Evolutionary conservation across 2,888 invertebrate genomes (phyloP).

Genomic region (Mamestra brassicae): DNA sequence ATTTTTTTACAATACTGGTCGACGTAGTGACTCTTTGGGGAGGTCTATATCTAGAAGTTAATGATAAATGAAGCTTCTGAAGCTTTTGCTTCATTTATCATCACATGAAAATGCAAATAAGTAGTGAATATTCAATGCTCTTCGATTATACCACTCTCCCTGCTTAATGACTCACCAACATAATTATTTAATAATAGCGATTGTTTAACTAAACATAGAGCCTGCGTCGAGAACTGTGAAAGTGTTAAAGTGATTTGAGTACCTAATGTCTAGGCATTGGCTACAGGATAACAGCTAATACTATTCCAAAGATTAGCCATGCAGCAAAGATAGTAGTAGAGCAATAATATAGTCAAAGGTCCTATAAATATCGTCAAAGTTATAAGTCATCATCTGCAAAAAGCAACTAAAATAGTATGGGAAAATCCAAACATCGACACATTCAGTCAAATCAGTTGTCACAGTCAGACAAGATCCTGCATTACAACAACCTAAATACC

Average conservation of each 20-base stretch:
- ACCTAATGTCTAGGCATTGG: not conserved
- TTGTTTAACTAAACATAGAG: constrained; percentile 7
- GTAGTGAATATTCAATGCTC: not conserved
- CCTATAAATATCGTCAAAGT: no score
- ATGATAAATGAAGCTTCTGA: not conserved
- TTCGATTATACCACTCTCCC: not conserved
- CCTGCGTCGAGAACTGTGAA: not conserved
- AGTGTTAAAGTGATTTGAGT: constrained; percentile 15
- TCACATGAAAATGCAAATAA: not conserved
- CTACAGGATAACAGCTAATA: not conserved
- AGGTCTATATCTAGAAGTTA: not conserved
- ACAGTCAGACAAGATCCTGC: constrained; percentile 44
- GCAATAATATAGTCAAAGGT: no score
- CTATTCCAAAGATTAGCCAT: not conserved
- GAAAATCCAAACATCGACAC: not conserved
- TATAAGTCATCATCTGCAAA: not conserved
- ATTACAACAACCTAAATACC: constrained; percentile 55
- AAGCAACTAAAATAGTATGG: not conserved
- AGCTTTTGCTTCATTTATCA: no score
- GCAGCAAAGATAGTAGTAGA: not conserved
- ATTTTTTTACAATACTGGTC: no score
- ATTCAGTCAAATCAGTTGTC: constrained; percentile 9
- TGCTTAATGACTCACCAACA: not conserved
- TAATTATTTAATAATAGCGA: constrained; percentile 3
- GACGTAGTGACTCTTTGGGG: not conserved